Conservation (phyloP, 2,888 invertebrate genomes). For the Drosophila borealis region DNA sequence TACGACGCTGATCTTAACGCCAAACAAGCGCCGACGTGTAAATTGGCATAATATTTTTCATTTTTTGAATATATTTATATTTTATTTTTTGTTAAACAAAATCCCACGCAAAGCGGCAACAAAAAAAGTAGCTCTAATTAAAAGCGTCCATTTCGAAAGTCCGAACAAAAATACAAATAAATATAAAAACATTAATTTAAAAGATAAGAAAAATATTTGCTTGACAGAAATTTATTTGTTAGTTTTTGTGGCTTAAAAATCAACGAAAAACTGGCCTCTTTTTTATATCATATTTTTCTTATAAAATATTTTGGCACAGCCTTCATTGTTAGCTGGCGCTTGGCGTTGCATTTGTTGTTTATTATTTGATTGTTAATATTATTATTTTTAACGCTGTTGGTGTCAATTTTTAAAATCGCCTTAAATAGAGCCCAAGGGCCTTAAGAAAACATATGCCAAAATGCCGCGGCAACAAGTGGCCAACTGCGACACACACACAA, state of each 20-base stretch:
- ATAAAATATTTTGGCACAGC: constrained; percentile 33
- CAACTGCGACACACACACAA: neutral
- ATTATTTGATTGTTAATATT: constrained; percentile 32
- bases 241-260: constrained; percentile 32
- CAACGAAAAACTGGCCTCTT: constrained; percentile 10
- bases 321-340: constrained; percentile 62
- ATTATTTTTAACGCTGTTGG: constrained; percentile 42
- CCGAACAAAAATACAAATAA: constrained; percentile 21
- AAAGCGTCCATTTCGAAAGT: constrained; percentile 61
- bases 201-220: constrained; percentile 36
- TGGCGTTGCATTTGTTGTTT: constrained; percentile 30
- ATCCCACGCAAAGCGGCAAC: constrained; percentile 8
- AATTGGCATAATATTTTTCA: constrained; percentile 64
- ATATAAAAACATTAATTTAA: constrained; percentile 8
- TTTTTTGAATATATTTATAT: constrained; percentile 37
- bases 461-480: constrained; percentile 61
- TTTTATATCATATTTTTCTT: neutral
- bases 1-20: constrained; percentile 64
- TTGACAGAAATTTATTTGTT: constrained; percentile 4
- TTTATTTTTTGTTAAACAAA: neutral
- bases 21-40: constrained; percentile 78
- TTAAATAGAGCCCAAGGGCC: constrained; percentile 60
- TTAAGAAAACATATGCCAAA: constrained; percentile 72
- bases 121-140: constrained; percentile 69
- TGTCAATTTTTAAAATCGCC: constrained; percentile 64